A percentile compares a stretch with the other conserved stretches of the same genome.
Evolutionary conservation across 2,797 vertebrate species (phyloP).

Genomic region (Malacoraja senta): DNA sequence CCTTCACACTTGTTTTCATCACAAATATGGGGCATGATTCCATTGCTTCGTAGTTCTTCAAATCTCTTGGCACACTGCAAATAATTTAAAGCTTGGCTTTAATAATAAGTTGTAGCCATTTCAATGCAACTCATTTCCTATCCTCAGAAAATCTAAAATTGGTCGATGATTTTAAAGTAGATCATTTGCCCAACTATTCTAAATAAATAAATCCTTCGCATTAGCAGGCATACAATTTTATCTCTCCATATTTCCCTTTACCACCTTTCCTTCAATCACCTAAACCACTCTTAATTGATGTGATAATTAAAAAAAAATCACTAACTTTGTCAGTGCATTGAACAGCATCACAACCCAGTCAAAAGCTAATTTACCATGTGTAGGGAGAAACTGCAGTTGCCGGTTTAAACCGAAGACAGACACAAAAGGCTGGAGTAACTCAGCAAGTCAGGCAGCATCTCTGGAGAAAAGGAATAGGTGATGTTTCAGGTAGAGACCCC

Average conservation of each 20-base stretch:
- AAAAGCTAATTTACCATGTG: not conserved
- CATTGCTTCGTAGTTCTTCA: constrained; percentile 82
- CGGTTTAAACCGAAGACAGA: too few relatives aligned
- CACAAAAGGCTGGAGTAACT: too few relatives aligned
- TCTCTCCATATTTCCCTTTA: not conserved
- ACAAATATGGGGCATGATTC: constrained; percentile 60
- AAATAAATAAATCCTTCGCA: not conserved
- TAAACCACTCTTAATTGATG: not conserved
- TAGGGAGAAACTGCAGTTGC: too few relatives aligned
- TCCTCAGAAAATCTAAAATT: not conserved
- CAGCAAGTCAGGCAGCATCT: too few relatives aligned
- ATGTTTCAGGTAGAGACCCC: too few relatives aligned
- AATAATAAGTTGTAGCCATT: constrained; percentile 5
- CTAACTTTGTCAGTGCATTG: not conserved
- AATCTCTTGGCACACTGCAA: constrained; percentile 83
- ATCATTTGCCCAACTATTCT: not conserved
- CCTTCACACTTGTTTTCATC: constrained; percentile 79
- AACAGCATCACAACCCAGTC: not conserved
- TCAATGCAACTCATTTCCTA: not conserved
- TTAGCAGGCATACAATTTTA: not conserved
- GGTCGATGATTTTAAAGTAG: not conserved
- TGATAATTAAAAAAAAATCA: too few relatives aligned
- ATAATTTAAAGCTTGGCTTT: constrained; percentile 37
- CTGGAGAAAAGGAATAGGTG: too few relatives aligned
- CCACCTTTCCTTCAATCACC: not conserved